Base-by-base conservation (phyloP, 1,140 invertebrate species). In the Pogonognathellus flavescens region DNA sequence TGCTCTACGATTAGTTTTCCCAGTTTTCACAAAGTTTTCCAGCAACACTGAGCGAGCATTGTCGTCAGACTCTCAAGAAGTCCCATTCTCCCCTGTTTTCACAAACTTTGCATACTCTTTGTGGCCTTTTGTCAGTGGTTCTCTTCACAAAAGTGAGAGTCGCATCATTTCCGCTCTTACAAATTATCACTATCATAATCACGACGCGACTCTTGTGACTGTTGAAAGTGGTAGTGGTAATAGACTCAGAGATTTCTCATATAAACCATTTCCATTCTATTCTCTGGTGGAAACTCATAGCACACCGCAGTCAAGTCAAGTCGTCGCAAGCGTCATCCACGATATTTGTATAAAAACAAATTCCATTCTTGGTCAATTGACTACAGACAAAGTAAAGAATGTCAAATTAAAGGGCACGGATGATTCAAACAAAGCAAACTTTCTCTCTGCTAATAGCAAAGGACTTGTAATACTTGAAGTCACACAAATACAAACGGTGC, bases 21-120 rank as follows among this genome's bases (percentile, higher is more conserved):
- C 49, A 76, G 41, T 18, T 6, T 50, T 31, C n/a, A 31, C n/a
- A 76, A 76, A 76, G 70, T 76, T 76, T 76, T 49, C 70, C 70
- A n/a, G 16, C 31, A 31, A 76, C 6, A 50, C 25, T 18, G 22
- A 49, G 41, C 14, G 70, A 50, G 8, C 41, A 50, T 50, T 50
- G 31, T 16, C 14, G 41, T 18, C 7, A 18, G 70, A 41, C 31
- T 41, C 31, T 41, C 31, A 41, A 16, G 66, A 72, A 66, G 60
- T 20, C 62, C 20, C 13, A 25, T 76, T 50, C n/a, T 14, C n/a
- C 70, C 41, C 70, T 49, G 70, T 50, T 41, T 41, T 41, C 70
- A 49, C 70, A 18, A 25, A 76, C 41, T 76, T 76, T 76, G 41
- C 70, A 76, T 76, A 76, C 16, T 49, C 70, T 18, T 50, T 1